phyloP scores from a whole-genome alignment of 2,113 vertebrate genomes.

The Otis tarda region DNA sequence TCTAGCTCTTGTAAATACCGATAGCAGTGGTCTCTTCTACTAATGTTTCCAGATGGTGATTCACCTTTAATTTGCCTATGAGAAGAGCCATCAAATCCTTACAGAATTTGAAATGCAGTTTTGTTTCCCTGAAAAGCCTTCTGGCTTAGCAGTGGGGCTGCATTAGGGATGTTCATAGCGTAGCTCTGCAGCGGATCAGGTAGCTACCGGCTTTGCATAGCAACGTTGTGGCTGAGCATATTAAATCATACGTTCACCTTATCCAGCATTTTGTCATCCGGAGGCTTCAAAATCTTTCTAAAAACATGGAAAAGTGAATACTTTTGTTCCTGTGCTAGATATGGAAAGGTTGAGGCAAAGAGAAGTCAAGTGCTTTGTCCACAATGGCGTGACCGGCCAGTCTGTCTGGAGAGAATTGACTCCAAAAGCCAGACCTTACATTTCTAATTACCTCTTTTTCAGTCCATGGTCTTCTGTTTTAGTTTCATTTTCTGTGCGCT shows the following conservation, averaged over 20 bases:
- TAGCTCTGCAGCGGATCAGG: slow-evolving; percentile 39
- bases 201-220: slow-evolving; percentile 4
- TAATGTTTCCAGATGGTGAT: background rate
- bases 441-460: background rate
- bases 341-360: background rate
- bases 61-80: background rate
- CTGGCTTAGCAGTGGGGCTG: background rate
- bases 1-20: background rate
- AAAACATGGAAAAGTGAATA: background rate
- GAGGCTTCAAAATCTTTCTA: background rate
- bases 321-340: background rate
- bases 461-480: background rate
- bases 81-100: background rate
- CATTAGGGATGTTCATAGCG: background rate
- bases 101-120: background rate
- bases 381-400: background rate
- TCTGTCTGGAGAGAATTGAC: background rate
- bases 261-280: background rate
- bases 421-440: background rate
- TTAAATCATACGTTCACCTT: background rate
- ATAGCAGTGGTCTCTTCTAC: background rate
- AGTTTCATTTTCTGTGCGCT: background rate
- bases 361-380: background rate
- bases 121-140: background rate
- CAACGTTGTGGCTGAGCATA: background rate